Evolutionary conservation across 2,797 vertebrate species (phyloP).

Genomic region (Dallia pectoralis): DNA sequence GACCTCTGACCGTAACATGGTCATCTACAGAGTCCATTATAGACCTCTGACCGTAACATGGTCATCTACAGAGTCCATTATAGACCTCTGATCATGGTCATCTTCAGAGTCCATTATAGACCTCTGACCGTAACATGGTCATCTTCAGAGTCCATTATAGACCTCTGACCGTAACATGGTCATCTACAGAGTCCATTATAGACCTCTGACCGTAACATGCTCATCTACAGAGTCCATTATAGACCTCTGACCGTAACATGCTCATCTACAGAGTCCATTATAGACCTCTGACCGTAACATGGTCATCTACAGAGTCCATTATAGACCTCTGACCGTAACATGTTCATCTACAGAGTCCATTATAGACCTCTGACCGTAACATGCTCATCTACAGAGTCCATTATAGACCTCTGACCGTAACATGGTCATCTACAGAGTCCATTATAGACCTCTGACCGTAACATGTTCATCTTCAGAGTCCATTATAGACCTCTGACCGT

Average conservation of each 20-base stretch:
- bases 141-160: no score
- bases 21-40: neutral
- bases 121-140: neutral
- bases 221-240: no score
- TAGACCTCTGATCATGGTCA: neutral
- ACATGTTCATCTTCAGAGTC: no score
- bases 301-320: no score
- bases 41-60: neutral
- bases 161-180: neutral
- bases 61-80: no score
- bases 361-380: neutral
- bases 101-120: neutral
- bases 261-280: neutral
- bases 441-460: neutral
- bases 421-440: no score
- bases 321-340: neutral
- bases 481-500: neutral
- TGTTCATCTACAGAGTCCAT: neutral
- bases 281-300: neutral
- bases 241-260: neutral
- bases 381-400: no score
- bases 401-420: neutral
- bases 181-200: neutral
- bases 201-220: neutral
- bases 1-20: neutral